Evolutionary conservation across 2,888 invertebrate species (phyloP), one percentile per base, ranked within the genome.

Genomic region (Drosophila picticornis): DNA sequence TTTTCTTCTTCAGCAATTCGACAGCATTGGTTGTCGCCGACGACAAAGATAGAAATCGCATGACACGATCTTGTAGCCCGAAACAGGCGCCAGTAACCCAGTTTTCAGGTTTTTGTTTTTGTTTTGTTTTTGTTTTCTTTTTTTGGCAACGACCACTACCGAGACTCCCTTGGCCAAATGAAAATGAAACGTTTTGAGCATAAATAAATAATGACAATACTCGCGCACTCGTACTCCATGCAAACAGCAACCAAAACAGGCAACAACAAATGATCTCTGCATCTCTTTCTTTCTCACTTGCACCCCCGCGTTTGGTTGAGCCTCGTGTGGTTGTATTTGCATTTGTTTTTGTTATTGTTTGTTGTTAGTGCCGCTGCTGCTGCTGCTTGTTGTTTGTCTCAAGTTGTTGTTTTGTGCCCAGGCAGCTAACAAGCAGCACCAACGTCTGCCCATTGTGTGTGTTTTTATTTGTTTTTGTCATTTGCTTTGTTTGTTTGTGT

Each of bases 51-150:
- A 90, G 90, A 88, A 88, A 88, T 88, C 88, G 84, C 81, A 88
- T 90, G 88, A 90, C 88, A 88, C 88, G 90, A 88, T 88, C 90
- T 88, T 88, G 88, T 88, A 88, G 89, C 84, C 88, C 88, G 84
- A 90, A 90, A 90, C 88, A 90, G 88, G 88, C 88, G 88, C 88
- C 88, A 88, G 88, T 88, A 88, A 88, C 88, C 88, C 90, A 88
- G 88, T 88, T 88, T 88, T 87, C 81, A 82, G 80, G 90, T 87
- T 83, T 85, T 25, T 11, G 4, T 46, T 16, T 25, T 25, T 7
- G 13, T 22, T 13, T 22, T 43, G n/a, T 22, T 13, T 4, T 40
- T 46, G 22, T 46, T 65, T 66, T 22, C 6, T 4, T 40, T 46
- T 46, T 46, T 65, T 66, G 67, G 61, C 72, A 73, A 64, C 76